A percentile compares a stretch with the other conserved stretches of the same genome.
Conservation (phyloP, 2,113 vertebrate genomes). For the Psittacula cyanocephala region DNA sequence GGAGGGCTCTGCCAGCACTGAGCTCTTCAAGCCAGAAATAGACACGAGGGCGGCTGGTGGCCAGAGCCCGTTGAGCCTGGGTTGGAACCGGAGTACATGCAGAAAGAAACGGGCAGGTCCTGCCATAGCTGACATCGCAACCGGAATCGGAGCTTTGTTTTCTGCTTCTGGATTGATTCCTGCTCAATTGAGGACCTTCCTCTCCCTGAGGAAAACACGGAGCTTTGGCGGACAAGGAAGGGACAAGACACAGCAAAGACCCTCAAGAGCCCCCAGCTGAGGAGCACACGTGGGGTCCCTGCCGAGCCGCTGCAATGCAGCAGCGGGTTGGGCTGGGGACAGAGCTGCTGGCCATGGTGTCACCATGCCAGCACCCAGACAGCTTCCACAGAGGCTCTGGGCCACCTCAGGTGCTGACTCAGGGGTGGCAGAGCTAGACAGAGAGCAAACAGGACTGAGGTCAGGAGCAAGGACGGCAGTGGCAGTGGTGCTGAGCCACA, state of each 20-base stretch:
- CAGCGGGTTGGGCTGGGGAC: fast-evolving
- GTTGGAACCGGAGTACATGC: neutral
- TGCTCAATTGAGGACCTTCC: neutral
- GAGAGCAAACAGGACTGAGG: neutral
- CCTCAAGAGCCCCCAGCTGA: neutral
- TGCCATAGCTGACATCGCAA: neutral
- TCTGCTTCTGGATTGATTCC: neutral
- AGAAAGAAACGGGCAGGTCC: neutral
- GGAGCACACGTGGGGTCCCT: fast-evolving
- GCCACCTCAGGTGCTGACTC: neutral
- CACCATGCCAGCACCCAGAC: neutral
- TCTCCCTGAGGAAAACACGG: neutral
- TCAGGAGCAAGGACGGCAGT: neutral
- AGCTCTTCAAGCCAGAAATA: neutral
- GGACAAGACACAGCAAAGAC: neutral
- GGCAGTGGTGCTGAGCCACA: fast-evolving
- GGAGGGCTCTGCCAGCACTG: neutral
- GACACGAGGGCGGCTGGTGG: neutral
- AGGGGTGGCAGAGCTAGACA: fast-evolving
- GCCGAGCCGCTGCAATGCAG: fast-evolving
- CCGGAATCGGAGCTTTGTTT: neutral
- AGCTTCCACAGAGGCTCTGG: neutral
- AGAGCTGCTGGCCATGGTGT: fast-evolving
- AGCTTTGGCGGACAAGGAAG: neutral
- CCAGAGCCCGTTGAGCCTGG: neutral